phyloP scores from a whole-genome alignment of 2,113 vertebrate species.

The Psettodes erumei region DNA sequence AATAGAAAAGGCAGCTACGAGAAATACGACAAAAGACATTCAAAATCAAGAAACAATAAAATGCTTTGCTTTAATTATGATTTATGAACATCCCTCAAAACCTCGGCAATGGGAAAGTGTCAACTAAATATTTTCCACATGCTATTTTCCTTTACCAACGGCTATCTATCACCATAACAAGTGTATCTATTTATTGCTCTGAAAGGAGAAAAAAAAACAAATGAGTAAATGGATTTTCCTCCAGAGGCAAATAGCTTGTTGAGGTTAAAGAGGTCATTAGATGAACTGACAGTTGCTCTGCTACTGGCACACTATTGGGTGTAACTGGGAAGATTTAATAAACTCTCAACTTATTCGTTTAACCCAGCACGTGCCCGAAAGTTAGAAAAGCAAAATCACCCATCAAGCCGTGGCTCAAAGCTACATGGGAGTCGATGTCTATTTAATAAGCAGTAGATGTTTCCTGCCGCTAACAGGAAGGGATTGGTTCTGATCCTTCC shows the following conservation, averaged over 20 bases:
- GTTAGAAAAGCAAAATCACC: slow-evolving; percentile 42
- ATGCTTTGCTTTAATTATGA: not conserved
- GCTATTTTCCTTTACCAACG: not conserved
- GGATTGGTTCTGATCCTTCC: slow-evolving; percentile 56
- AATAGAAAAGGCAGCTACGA: no score
- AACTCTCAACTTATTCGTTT: slow-evolving; percentile 63
- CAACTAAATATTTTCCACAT: not conserved
- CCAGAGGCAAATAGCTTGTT: slow-evolving; percentile 22
- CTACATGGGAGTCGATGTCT: slow-evolving; percentile 62
- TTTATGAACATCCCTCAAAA: not conserved
- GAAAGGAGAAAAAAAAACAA: slow-evolving; percentile 16
- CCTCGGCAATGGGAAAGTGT: not conserved
- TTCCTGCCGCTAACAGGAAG: slow-evolving; percentile 66
- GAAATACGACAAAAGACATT: not conserved
- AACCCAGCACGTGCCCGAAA: slow-evolving; percentile 56
- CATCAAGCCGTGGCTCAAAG: slow-evolving; percentile 49
- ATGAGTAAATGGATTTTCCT: slow-evolving; percentile 36
- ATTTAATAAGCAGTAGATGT: slow-evolving; percentile 68
- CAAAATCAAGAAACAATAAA: not conserved
- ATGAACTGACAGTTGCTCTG: slow-evolving; percentile 33
- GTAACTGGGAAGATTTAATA: slow-evolving; percentile 69
- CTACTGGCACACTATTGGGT: slow-evolving; percentile 40
- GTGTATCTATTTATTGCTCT: slow-evolving; percentile 16
- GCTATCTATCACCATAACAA: slow-evolving; percentile 8
- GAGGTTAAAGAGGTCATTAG: slow-evolving; percentile 41